Evolutionary conservation across 1,140 invertebrate species (phyloP), one percentile per base, ranked within the genome.

Genomic region (Cydia fagiglandana): DNA sequence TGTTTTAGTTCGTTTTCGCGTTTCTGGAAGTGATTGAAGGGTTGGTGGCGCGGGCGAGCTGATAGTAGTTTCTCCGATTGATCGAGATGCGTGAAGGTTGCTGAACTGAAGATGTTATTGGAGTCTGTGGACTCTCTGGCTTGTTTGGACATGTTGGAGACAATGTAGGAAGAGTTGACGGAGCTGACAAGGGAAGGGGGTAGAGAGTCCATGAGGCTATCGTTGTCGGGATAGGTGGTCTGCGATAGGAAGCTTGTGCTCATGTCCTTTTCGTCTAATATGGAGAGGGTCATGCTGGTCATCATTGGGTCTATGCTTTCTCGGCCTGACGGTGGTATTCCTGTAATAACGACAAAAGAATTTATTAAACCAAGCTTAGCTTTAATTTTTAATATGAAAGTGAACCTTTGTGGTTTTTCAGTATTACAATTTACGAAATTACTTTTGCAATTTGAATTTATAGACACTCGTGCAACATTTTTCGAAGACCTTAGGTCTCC

Each of bases 221-320:
- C 91, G 74, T 93, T 89, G 77, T 93, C 91, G 9, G 90, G 91
- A 76, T 90, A 90, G 2, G 90, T 92, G n/a, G 91, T 92, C 73
- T 93, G 93, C 2, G 93, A 94, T 2, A 94, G 88, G 78, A 93
- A 93, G 78, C 92, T 93, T 2, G 93, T 94, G 79, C 86, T 93
- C 93, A 94, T 94, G 75, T 94, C 93, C 79, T 93, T 93, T 73
- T 93, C 92, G 68, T 94, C 93, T 38, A 94, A 82, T 73, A 94
- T 93, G 68, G 91, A 93, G 34, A 90, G 87, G 1, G 91, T 93
- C 92, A 93, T 93, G 73, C 91, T 93, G 13, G 90, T 91, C 85
- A 91, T 88, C 85, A 93, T 91, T 28, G 91, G 91, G 77, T 93
- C 90, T 53, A 90, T 82, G 73, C 91, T 93, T 10, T 91, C 86